phyloP scores from a whole-genome alignment of 2,113 vertebrate species.

The Rattus norvegicus region GRCr8 NC_086034.1:50091001-50091500 shows the following conservation, averaged over 20 bases:
- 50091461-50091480: constrained; percentile 66
- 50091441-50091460: constrained; percentile 74
- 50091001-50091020: background rate
- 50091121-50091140: background rate
- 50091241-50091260: constrained; percentile 8
- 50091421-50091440: constrained; percentile 70
- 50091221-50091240: background rate
- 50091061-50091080: background rate
- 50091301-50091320: constrained; percentile 39
- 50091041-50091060: background rate
- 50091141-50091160: background rate
- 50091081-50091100: background rate
- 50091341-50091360: constrained; percentile 43
- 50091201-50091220: background rate
- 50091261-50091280: constrained; percentile 14
- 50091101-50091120: background rate
- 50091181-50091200: accelerated
- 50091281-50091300: background rate
- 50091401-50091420: constrained; percentile 49
- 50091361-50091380: constrained; percentile 58
- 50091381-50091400: constrained; percentile 48
- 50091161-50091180: background rate
- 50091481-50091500: constrained; percentile 68
- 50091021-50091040: background rate
- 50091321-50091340: background rate